Conservation (phyloP, 2,113 vertebrate species). For the Nesogale talazaci region DNA sequence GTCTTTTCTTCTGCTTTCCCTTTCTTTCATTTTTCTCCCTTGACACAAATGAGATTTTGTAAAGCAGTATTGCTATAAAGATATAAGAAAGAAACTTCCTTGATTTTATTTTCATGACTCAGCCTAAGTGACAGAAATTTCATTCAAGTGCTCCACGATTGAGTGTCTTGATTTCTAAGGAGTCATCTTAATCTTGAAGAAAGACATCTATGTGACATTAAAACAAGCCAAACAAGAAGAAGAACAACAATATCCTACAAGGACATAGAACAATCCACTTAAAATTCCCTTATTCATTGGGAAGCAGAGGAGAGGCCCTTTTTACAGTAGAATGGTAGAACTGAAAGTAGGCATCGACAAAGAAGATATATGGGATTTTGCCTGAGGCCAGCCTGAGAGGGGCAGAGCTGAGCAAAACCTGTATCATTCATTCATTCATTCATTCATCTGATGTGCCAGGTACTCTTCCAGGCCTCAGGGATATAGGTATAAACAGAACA, state of each 20-base stretch:
- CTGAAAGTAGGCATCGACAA: neutral
- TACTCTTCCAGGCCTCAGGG: neutral
- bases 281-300: conserved; percentile 11
- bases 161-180: conserved; percentile 14
- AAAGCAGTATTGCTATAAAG: conserved; percentile 30
- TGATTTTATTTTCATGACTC: conserved; percentile 21
- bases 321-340: neutral
- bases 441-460: neutral
- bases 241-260: neutral
- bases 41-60: neutral
- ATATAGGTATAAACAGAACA: neutral
- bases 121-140: conserved; percentile 18
- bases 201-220: conserved; percentile 7
- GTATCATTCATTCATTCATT: neutral
- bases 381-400: neutral
- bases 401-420: neutral
- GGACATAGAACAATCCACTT: neutral
- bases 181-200: neutral
- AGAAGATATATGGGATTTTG: neutral
- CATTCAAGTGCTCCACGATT: neutral
- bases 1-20: neutral
- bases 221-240: conserved; percentile 1
- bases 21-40: neutral
- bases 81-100: neutral
- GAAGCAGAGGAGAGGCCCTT: neutral